Base-by-base conservation (phyloP, 1,140 invertebrate species). In the Calosoma granatense region DNA sequence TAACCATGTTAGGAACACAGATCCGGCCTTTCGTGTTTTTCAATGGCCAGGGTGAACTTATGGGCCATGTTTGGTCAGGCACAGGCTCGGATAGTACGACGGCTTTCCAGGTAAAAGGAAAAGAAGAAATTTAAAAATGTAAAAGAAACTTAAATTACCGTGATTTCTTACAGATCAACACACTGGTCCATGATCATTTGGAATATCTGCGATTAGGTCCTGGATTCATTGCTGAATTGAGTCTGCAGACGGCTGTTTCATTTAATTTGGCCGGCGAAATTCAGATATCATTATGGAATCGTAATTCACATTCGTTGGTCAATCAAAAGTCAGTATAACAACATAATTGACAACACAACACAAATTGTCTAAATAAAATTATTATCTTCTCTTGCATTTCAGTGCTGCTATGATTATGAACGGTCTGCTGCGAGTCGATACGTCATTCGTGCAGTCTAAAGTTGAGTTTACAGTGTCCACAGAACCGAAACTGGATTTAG, bases 11-110 rank as follows among this genome's bases (percentile, higher is more conserved):
- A 51, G 90, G 86, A 15, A 83, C 88, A 0, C 80, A 89, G 57
- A 71, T 94, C 9, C 73, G 90, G 52, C 91, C 92, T 0, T 87
- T 92, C 59, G 77, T 88, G 14, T 94, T 95, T 65, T 95, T 95
- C 70, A 80, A 76, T 1, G 88, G 90, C 0, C 86, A 91, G 64
- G 79, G 84, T 0, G 90, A 93, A 67, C 73, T 95, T 0, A 93
- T 94, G 90, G 82, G 90, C 0, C 90, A 92, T 62, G 85, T 94
- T 2, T 94, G 90, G 90, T 85, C 86, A 0, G 88, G 88, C 0
- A 87, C 84, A 2, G 89, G 82, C 1, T 89, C 87, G 0, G 87
- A 92, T 53, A 79, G 84, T 43, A 92, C 89, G 0, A 81, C 90
- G 0, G 91, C 90, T 3, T 84, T 90, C 61, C 87, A 90, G 72